A percentile compares a stretch with the other conserved stretches of the same genome.
These are phyloP conservation scores for Drosophila pseudotalamancana DNA, from an alignment of 2,888 invertebrate genomes.

Conservation along the genomic window DNA sequence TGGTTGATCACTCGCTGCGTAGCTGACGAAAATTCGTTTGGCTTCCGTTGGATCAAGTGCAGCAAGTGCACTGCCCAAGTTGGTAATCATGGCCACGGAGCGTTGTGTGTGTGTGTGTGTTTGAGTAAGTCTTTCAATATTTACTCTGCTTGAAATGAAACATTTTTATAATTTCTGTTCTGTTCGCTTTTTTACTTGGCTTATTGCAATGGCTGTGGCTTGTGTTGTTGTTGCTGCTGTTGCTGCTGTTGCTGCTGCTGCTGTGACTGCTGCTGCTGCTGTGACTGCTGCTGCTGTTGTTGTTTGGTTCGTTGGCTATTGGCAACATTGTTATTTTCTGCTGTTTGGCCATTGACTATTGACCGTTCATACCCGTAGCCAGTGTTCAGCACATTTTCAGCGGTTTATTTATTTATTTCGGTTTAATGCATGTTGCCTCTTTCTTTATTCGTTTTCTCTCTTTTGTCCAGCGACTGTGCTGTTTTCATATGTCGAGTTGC, in stretches of 20 bases:
- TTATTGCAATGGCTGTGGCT: no score
- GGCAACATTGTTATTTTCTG: conserved; percentile 80
- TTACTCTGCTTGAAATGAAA: conserved; percentile 71
- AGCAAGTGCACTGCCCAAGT: conserved; percentile 34
- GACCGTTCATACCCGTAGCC: conserved; percentile 48
- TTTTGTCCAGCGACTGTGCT: neutral
- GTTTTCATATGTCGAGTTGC: conserved; percentile 5
- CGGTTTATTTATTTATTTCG: conserved; percentile 77
- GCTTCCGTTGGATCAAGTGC: conserved; percentile 66
- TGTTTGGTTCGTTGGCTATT: conserved; percentile 76
- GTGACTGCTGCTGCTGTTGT: conserved; percentile 50
- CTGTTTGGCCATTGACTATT: conserved; percentile 76
- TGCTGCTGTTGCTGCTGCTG: conserved; percentile 57
- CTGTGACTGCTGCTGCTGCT: conserved; percentile 51
- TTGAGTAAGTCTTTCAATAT: conserved; percentile 51
- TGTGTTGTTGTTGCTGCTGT: no score
- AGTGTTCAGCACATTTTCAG: conserved; percentile 54
- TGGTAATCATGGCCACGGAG: conserved; percentile 34
- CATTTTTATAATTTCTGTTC: conserved; percentile 74
- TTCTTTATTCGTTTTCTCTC: neutral
- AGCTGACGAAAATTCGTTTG: conserved; percentile 68
- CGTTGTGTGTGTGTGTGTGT: conserved; percentile 8
- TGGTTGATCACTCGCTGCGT: conserved; percentile 59
- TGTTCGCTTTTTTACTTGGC: conserved; percentile 31
- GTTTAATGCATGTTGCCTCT: conserved; percentile 67